Percentiles rank a stretch among this genome's conserved stretches.
These are phyloP conservation scores for Mustelus asterias DNA, from an alignment of 2,113 vertebrate species.

Conservation along the genomic window DNA sequence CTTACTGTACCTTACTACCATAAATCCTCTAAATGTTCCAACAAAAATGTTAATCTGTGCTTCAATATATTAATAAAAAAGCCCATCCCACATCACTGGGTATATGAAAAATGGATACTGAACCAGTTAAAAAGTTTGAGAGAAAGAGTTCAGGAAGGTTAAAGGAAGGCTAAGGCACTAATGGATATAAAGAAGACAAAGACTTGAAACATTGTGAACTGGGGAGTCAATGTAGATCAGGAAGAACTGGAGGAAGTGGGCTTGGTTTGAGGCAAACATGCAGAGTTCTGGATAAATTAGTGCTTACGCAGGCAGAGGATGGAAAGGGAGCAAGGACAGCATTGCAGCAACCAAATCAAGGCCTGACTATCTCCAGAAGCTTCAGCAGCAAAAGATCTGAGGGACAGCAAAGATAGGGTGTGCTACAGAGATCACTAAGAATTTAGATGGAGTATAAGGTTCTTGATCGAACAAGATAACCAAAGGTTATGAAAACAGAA, in stretches of 20 bases:
- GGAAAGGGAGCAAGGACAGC: background rate
- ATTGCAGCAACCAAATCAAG: background rate
- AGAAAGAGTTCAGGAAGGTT: background rate
- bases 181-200: background rate
- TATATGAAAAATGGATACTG: background rate
- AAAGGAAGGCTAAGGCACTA: background rate
- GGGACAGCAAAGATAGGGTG: background rate
- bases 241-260: background rate
- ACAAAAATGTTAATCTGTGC: background rate
- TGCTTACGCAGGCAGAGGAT: background rate
- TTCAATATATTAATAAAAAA: background rate
- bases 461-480: background rate
- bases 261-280: background rate
- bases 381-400: background rate
- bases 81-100: background rate
- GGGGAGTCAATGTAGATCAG: background rate
- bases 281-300: background rate
- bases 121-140: background rate
- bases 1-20: background rate
- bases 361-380: background rate
- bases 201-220: background rate
- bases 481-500: too few relatives aligned
- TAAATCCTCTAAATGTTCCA: background rate
- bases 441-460: background rate
- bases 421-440: background rate